Evolutionary conservation across 1,140 invertebrate genomes (phyloP).

Genomic region (Heliconius congener): DNA sequence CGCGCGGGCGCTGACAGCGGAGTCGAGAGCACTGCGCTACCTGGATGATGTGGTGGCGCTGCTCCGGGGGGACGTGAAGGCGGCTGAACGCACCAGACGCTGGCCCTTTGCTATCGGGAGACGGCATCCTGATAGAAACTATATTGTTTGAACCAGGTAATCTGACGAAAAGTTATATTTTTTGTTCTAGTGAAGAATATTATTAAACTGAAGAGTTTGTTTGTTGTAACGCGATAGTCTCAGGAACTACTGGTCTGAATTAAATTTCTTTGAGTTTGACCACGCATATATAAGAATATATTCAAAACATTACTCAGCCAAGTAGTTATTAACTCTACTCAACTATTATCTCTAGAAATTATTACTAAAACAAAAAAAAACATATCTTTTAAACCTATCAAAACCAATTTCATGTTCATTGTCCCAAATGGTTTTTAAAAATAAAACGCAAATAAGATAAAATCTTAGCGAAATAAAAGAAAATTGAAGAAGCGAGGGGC

Average conservation of each 20-base stretch:
- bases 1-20: conserved; percentile 61
- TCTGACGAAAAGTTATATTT: no score
- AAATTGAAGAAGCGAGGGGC: conserved; percentile 16
- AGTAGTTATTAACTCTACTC: background rate
- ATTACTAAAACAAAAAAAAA: background rate
- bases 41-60: conserved; percentile 77
- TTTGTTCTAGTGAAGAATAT: no score
- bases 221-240: no score
- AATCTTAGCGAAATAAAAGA: conserved; percentile 15
- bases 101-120: conserved; percentile 75
- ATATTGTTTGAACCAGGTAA: conserved; percentile 66
- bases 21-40: conserved; percentile 67
- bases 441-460: conserved; percentile 18
- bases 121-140: conserved; percentile 64
- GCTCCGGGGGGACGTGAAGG: conserved; percentile 64
- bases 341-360: background rate
- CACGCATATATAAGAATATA: no score
- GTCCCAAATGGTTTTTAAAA: background rate
- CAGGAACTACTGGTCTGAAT: no score
- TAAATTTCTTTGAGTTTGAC: background rate
- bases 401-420: conserved; percentile 1
- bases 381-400: conserved; percentile 2
- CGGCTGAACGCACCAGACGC: conserved; percentile 49
- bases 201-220: no score
- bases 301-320: no score